Evolutionary conservation across 1,140 invertebrate species (phyloP).

Genomic region (Drosophila seguyi): DNA sequence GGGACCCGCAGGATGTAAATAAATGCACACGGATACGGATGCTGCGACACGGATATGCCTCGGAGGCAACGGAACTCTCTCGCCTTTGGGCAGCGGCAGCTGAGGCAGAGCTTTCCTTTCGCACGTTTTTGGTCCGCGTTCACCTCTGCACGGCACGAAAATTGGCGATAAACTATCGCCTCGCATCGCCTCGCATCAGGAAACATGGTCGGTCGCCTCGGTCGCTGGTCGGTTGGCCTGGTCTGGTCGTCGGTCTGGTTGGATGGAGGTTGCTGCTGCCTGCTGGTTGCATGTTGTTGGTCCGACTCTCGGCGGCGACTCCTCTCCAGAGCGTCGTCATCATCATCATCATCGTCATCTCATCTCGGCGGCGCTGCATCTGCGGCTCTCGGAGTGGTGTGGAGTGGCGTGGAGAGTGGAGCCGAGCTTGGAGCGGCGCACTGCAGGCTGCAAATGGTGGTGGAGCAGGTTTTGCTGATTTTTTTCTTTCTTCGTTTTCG

Average conservation of each 20-base stretch:
- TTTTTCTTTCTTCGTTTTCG: constrained; percentile 30
- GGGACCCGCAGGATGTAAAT: constrained; percentile 5
- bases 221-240: constrained; percentile 44
- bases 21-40: constrained; percentile 20
- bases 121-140: constrained; percentile 85
- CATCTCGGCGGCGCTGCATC: constrained; percentile 46
- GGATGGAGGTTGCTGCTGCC: constrained; percentile 24
- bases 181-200: constrained; percentile 85
- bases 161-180: constrained; percentile 85
- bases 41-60: constrained; percentile 4
- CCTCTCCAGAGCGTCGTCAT: constrained; percentile 30
- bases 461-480: constrained; percentile 68
- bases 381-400: constrained; percentile 42
- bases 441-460: constrained; percentile 80
- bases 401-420: constrained; percentile 4
- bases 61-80: constrained; percentile 30
- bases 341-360: constrained; percentile 41
- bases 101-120: constrained; percentile 38
- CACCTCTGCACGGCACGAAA: constrained; percentile 85
- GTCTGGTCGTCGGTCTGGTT: constrained; percentile 38
- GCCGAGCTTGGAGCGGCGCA: constrained; percentile 44
- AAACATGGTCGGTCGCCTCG: constrained; percentile 83
- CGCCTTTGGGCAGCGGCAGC: constrained; percentile 26
- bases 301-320: constrained; percentile 34
- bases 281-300: constrained; percentile 30